phyloP scores from a whole-genome alignment of 2,113 vertebrate genomes.

The Gavialis gangeticus region DNA sequence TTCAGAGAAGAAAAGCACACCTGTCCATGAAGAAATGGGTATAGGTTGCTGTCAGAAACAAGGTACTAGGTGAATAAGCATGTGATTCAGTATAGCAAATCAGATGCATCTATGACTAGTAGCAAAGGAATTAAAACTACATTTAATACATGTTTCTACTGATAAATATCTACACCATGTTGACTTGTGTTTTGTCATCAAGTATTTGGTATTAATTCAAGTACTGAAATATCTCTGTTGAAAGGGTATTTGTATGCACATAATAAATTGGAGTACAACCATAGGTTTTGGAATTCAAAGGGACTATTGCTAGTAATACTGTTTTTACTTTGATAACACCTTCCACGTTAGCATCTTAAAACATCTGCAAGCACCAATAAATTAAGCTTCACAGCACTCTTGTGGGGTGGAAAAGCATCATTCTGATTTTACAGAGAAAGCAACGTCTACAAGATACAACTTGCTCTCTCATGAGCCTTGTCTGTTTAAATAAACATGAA shows the following conservation, averaged over 20 bases:
- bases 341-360: not conserved
- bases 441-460: not conserved
- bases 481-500: not conserved
- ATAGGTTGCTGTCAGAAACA: not conserved
- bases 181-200: not conserved
- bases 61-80: not conserved
- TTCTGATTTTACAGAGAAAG: not conserved
- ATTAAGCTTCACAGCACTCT: not conserved
- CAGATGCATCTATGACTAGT: not conserved
- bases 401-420: fast-evolving
- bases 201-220: not conserved
- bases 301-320: not conserved
- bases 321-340: not conserved
- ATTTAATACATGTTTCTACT: not conserved
- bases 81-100: not conserved
- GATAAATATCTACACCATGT: not conserved
- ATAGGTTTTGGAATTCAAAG: not conserved
- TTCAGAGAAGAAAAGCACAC: not conserved
- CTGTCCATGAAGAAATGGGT: not conserved
- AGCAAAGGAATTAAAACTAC: not conserved
- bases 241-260: not conserved
- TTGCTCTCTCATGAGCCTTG: not conserved
- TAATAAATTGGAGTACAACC: fast-evolving
- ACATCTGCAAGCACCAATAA: not conserved
- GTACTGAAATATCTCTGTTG: not conserved